Conservation (phyloP, 2,888 invertebrate genomes). For the Sicus ferrugineus region DNA sequence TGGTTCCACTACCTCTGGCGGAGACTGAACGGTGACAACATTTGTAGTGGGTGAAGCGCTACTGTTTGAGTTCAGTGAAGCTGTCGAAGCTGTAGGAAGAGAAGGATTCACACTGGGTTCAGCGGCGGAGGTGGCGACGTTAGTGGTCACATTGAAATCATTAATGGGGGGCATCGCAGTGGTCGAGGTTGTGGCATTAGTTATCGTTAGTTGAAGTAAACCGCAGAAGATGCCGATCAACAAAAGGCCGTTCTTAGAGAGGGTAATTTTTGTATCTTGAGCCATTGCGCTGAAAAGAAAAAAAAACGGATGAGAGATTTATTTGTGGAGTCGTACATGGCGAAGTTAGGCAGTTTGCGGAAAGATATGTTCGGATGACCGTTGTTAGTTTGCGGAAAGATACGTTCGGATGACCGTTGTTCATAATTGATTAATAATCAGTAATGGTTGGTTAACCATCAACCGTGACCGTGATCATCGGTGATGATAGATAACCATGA, state of each 20-base stretch:
- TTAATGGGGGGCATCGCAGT: constrained; percentile 31
- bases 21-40: neutral
- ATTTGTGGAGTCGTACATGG: no score
- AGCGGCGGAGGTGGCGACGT: neutral
- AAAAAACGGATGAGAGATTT: neutral
- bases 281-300: constrained; percentile 43
- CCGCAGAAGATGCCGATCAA: constrained; percentile 23
- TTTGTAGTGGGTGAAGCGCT: neutral
- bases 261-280: constrained; percentile 38
- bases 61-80: constrained; percentile 4
- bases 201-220: constrained; percentile 34
- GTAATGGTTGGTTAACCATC: no score
- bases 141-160: constrained; percentile 13
- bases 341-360: no score
- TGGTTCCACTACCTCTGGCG: neutral
- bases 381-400: no score
- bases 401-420: no score
- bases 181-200: constrained; percentile 24
- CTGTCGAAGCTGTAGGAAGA: neutral
- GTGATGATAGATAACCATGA: no score
- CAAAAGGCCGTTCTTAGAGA: neutral
- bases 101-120: constrained; percentile 7
- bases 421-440: no score
- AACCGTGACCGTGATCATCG: no score
- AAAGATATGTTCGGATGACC: no score